Base-by-base conservation (phyloP, 2,113 vertebrate species). In the Pipra filicauda region DNA sequence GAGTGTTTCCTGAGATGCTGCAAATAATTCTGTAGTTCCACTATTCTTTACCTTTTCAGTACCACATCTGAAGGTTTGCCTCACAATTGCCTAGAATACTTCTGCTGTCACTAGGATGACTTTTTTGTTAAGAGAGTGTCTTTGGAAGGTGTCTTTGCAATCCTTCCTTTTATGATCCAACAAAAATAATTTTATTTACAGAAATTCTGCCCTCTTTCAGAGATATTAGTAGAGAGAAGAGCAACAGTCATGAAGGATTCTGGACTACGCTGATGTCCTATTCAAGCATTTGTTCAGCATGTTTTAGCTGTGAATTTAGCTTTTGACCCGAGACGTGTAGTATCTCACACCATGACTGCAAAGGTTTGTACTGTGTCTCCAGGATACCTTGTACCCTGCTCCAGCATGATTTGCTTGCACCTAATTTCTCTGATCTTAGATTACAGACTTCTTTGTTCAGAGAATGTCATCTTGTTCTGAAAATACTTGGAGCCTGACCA, bases 401-500 rank as follows among this genome's bases (percentile, higher is more conserved):
- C 33, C 37, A 70, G 2, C 44, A 81, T 70, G 37, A 31, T 89
- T 82, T 85, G 41, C 27, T 14, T 90, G 66, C n/a, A 55, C 33
- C 64, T 78, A 16, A 64, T 92, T 74, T 88, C 65, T 91, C 89
- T 86, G 86, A 96, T 97, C 84, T 80, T 93, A 94, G 70, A 86
- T 93, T 95, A 91, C 58, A 93, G 66, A 20, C 33, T 71, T 46
- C 89, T 93, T 96, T 95, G 86, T 88, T 95, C 72, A 57, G 48
- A 41, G 65, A 81, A 92, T 95, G 87, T 96, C 93, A 78, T 91
- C 89, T 61, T 87, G 91, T 92, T 94, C 84, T 84, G 55, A 80
- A 33, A 28, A 0, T 41, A 21, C 35, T 24, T 54, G 31, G 61
- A 95, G 58, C 35, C 69, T 89, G 61, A 41, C 0, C 0, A 23